Percentiles rank a stretch among this genome's conserved stretches.
phyloP scores from a whole-genome alignment of 2,113 vertebrate genomes.

The Rousettus leschenaultii region DNA sequence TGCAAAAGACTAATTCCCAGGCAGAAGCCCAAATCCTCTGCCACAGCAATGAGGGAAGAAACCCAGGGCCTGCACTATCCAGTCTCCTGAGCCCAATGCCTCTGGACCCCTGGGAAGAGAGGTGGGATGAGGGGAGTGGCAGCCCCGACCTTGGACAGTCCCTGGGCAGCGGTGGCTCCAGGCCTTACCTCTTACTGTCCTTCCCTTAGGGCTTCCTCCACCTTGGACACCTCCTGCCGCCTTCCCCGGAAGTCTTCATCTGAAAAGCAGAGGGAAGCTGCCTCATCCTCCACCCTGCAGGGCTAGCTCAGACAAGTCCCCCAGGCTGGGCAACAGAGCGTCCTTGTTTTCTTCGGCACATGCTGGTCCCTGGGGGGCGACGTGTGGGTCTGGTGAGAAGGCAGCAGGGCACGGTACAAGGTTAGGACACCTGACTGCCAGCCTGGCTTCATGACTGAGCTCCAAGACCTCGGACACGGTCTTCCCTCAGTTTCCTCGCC shows the following conservation, averaged over 20 bases:
- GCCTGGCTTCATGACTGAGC: neutral
- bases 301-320: neutral
- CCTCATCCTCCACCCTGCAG: neutral
- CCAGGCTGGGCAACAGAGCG: neutral
- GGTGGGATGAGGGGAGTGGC: rapidly evolving
- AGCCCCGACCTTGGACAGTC: neutral
- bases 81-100: neutral
- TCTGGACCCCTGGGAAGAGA: neutral
- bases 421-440: neutral
- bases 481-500: neutral
- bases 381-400: neutral
- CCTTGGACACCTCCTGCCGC: constrained; percentile 82
- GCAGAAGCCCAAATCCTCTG: neutral
- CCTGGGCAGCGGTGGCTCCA: neutral
- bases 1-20: neutral
- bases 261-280: constrained; percentile 75
- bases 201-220: constrained; percentile 84
- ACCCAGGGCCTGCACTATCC: neutral
- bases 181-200: constrained; percentile 87
- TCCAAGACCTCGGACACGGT: neutral
- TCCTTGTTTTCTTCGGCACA: neutral
- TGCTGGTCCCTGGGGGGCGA: neutral
- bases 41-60: neutral
- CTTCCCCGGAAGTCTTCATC: constrained; percentile 87
- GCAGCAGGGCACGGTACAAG: neutral